These are phyloP conservation scores for Drosophila lutescens DNA, from an alignment of 2,888 invertebrate genomes.

Conservation along the genomic window DNA sequence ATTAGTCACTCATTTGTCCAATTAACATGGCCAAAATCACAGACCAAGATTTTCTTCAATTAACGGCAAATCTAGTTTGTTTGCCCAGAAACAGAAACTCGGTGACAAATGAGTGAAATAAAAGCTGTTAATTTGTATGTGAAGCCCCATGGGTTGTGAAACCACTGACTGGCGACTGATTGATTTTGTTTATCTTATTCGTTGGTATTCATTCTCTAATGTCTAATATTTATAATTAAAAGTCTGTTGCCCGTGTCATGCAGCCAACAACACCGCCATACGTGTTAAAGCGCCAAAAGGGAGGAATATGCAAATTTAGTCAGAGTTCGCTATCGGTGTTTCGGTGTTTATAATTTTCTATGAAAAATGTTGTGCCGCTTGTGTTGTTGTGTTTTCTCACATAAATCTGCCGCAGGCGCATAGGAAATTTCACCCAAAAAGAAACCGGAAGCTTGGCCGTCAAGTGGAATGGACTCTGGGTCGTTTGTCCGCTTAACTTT, in stretches of 20 bases:
- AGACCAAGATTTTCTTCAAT: constrained; percentile 38
- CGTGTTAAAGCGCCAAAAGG: constrained; percentile 63
- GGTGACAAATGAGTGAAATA: constrained; percentile 43
- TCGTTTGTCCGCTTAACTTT: constrained; percentile 37
- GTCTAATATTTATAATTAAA: constrained; percentile 71
- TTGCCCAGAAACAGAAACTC: constrained; percentile 21
- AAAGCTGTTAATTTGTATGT: constrained; percentile 60
- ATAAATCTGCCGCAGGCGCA: constrained; percentile 76
- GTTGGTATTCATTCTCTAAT: constrained; percentile 52
- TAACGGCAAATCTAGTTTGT: constrained; percentile 39
- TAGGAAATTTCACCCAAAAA: constrained; percentile 79
- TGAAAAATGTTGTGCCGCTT: constrained; percentile 64
- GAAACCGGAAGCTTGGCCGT: constrained; percentile 74
- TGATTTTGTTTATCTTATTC: constrained; percentile 62
- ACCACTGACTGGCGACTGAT: constrained; percentile 52
- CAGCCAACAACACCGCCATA: constrained; percentile 43
- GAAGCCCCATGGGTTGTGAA: constrained; percentile 41
- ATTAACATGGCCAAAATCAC: constrained; percentile 24
- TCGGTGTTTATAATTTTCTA: constrained; percentile 69
- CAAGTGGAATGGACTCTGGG: constrained; percentile 69
- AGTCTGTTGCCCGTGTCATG: constrained; percentile 44
- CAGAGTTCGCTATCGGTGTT: constrained; percentile 39
- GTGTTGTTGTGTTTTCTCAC: constrained; percentile 64
- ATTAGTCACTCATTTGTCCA: constrained; percentile 40
- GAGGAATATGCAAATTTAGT: constrained; percentile 68